Conservation (phyloP, 1,140 invertebrate genomes). For the Daktulosphaira vitifoliae region DNA sequence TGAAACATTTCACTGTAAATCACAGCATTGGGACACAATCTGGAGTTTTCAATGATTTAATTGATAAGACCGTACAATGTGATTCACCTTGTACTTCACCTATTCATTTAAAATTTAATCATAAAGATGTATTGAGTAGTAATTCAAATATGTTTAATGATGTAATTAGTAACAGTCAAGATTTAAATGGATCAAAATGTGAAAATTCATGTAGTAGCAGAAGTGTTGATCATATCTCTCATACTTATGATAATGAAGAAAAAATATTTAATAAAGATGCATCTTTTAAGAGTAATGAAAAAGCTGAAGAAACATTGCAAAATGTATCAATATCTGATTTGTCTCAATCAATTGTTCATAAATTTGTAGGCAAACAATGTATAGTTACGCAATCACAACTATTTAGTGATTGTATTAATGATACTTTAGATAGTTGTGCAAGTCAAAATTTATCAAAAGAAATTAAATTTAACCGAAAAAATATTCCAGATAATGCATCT, state of each 20-base stretch:
- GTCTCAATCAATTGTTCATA: neutral
- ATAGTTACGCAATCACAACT: neutral
- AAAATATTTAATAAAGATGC: too few relatives aligned
- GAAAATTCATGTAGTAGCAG: too few relatives aligned
- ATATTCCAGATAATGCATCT: neutral
- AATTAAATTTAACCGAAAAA: neutral
- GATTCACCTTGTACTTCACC: neutral
- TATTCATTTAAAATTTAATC: neutral
- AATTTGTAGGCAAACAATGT: neutral
- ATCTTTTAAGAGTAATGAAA: neutral
- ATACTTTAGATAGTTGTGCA: neutral
- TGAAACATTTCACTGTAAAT: neutral
- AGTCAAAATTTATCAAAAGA: neutral
- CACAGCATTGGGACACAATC: neutral
- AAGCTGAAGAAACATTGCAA: neutral
- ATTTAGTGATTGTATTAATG: neutral
- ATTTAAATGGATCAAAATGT: too few relatives aligned
- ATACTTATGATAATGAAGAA: too few relatives aligned
- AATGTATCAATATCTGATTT: too few relatives aligned
- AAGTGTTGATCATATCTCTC: too few relatives aligned
- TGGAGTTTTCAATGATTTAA: neutral
- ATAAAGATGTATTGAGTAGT: neutral
- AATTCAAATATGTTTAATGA: neutral
- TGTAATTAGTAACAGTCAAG: constrained; percentile 4
- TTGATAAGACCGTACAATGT: neutral